Percentiles rank a stretch among this genome's conserved stretches.
phyloP scores from a whole-genome alignment of 2,113 vertebrate genomes.

The Hucho hucho region DNA sequence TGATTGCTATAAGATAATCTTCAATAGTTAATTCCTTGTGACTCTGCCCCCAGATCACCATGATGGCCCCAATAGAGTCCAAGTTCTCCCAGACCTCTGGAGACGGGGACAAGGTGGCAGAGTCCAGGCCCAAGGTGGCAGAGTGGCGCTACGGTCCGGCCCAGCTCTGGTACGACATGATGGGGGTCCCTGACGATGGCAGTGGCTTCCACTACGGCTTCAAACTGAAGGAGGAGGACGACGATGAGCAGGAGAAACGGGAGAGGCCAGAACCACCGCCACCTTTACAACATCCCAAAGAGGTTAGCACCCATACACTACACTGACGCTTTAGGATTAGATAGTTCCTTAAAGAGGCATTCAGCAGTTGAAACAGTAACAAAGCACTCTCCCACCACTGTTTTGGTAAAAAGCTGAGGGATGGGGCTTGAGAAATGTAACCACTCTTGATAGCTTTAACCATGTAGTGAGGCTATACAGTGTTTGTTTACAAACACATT shows the following conservation, averaged over 20 bases:
- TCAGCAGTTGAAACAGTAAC: too few species aligned
- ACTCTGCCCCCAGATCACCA: conserved; percentile 84
- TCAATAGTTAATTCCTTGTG: background rate
- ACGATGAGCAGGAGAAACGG: conserved; percentile 30
- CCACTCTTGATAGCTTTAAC: too few species aligned
- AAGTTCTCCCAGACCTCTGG: conserved; percentile 88
- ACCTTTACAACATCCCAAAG: background rate
- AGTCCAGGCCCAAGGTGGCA: conserved; percentile 88
- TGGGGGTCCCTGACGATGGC: conserved; percentile 91
- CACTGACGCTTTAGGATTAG: too few species aligned
- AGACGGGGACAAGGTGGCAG: conserved; percentile 88
- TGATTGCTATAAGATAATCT: too few species aligned
- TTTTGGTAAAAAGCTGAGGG: too few species aligned
- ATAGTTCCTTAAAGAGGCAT: too few species aligned
- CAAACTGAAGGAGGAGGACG: conserved; percentile 73
- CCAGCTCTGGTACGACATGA: conserved; percentile 97
- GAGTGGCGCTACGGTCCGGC: conserved; percentile 98
- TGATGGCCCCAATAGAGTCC: conserved; percentile 97
- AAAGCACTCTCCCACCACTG: too few species aligned
- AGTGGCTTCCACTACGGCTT: conserved; percentile 92
- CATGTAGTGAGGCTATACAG: too few species aligned
- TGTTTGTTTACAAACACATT: too few species aligned
- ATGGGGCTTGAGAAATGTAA: too few species aligned
- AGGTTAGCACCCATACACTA: conserved; percentile 33
- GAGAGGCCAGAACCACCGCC: conserved; percentile 34